Base-by-base conservation (phyloP, 2,113 vertebrate genomes). In the Gopherus evgoodei region DNA sequence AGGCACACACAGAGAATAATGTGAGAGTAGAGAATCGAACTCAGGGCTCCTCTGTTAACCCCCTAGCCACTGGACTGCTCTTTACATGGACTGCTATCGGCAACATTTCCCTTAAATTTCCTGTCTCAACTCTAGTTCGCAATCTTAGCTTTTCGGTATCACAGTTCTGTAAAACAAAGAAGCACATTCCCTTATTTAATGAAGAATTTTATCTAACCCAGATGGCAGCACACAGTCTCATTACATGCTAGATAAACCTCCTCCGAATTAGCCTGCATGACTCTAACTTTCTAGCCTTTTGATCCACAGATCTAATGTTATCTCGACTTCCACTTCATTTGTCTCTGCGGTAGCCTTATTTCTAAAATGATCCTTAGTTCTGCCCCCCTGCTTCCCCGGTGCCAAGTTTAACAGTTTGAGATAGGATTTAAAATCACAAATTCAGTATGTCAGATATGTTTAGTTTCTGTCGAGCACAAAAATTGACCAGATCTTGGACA, bases 371-470 rank as follows among this genome's bases (percentile, higher is more conserved):
- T 96, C 65, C 76, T 85, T 72, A 57, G 88, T 94, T 90, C 47
- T 10, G 4, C 17, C 44, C 49, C 17, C 29, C 12, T 6, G 14
- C 14, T 29, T 12, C 3, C 7, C 13, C 5, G 91, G 84, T 95
- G 90, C 83, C 81, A 89, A 75, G 72, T 89, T 97, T 91, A 84
- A 92, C 82, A 94, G 84, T 85, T 93, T 93, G 86, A 86, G 79
- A 81, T 81, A 92, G 38, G 31, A 90, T 79, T 91, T 90, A 89
- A 96, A 84, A 95, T 92, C 91, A 90, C 83, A 86, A 75, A 89
- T 94, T 96, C 88, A 87, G 91, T 84, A 76, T 94, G 84, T 86
- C 92, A 90, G 81, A 90, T 49, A 69, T 94, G 87, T 83, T 95
- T 95, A 95, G 83, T 84, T 83, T 96, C 62, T 75, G 88, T 81